phyloP scores from a whole-genome alignment of 2,888 invertebrate genomes.

The Andrena haemorrhoa region DNA sequence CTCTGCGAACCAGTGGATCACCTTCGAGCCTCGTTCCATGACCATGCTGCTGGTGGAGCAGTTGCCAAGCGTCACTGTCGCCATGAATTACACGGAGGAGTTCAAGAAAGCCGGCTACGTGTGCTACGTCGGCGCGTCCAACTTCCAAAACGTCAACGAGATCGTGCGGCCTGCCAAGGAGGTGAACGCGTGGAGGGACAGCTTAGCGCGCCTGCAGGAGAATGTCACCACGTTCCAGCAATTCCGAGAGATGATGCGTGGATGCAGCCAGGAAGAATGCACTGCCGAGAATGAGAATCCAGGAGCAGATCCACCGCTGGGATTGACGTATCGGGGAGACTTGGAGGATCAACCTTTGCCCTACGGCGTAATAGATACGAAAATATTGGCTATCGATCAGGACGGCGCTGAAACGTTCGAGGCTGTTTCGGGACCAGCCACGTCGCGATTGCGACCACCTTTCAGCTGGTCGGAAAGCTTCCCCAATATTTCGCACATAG shows the following conservation, averaged over 20 bases:
- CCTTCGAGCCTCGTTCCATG: slow-evolving; percentile 88
- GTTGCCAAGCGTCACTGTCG: slow-evolving; percentile 88
- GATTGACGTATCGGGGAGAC: slow-evolving; percentile 79
- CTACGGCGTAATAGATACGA: slow-evolving; percentile 87
- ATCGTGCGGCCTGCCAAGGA: slow-evolving; percentile 36
- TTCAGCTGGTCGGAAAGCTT: slow-evolving; percentile 92
- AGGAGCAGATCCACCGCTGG: slow-evolving; percentile 65
- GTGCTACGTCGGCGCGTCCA: slow-evolving; percentile 89
- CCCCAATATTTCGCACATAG: slow-evolving; percentile 88
- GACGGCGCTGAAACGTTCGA: slow-evolving; percentile 79
- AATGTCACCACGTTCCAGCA: slow-evolving; percentile 87
- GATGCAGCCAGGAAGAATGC: slow-evolving; percentile 83
- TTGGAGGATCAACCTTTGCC: slow-evolving; percentile 80
- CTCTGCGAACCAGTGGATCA: slow-evolving; percentile 93
- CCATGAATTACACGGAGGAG: slow-evolving; percentile 89
- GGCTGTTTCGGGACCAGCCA: slow-evolving; percentile 81
- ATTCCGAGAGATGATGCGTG: slow-evolving; percentile 86
- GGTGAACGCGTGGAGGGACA: slow-evolving; percentile 4
- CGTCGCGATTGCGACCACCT: slow-evolving; percentile 82
- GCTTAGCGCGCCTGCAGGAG: slow-evolving; percentile 33
- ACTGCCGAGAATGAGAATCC: slow-evolving; percentile 40
- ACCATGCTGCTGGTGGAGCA: slow-evolving; percentile 92
- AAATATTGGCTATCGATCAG: slow-evolving; percentile 85
- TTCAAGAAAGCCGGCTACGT: slow-evolving; percentile 89
- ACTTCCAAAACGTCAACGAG: slow-evolving; percentile 84